Percentiles rank a stretch among this genome's conserved stretches.
These are phyloP conservation scores for Chrysina gloriosa DNA, from an alignment of 2,888 invertebrate species.

Conservation along the genomic window DNA sequence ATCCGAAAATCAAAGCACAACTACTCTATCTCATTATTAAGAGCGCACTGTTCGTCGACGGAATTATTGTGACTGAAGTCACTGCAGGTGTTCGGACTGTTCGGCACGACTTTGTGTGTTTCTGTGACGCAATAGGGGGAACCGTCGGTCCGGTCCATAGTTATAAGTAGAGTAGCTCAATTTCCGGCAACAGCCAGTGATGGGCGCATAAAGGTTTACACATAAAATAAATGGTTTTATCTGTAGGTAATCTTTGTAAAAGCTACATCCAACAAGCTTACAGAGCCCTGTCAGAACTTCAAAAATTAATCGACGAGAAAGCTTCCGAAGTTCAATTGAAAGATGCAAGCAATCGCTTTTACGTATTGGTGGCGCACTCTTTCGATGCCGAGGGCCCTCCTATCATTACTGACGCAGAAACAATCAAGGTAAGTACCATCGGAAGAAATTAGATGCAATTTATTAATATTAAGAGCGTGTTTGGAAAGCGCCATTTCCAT, in stretches of 20 bases:
- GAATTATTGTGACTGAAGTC: too few species aligned
- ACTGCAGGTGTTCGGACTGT: too few species aligned
- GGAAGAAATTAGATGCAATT: not conserved
- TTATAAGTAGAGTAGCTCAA: too few species aligned
- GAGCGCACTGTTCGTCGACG: too few species aligned
- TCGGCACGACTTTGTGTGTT: too few species aligned
- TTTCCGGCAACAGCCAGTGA: too few species aligned
- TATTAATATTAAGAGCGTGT: too few species aligned
- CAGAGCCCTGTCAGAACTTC: conserved; percentile 78
- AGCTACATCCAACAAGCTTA: conserved; percentile 91
- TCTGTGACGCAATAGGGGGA: too few species aligned
- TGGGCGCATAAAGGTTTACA: not conserved
- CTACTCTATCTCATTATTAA: too few species aligned
- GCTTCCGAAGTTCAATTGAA: conserved; percentile 69
- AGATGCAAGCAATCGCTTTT: conserved; percentile 93
- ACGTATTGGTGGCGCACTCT: conserved; percentile 94
- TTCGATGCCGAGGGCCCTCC: conserved; percentile 89
- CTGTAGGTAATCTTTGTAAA: conserved; percentile 83
- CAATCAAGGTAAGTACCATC: conserved; percentile 70
- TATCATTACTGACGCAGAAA: conserved; percentile 79
- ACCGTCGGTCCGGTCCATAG: too few species aligned
- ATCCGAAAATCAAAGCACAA: too few species aligned
- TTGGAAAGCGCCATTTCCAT: too few species aligned
- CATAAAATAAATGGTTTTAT: not conserved
- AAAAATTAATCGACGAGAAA: conserved; percentile 69